Percentiles rank a stretch among this genome's conserved stretches.
Conservation (phyloP, 92 coral and sea anemone genomes). For the Phenganax stokvisi region DNA sequence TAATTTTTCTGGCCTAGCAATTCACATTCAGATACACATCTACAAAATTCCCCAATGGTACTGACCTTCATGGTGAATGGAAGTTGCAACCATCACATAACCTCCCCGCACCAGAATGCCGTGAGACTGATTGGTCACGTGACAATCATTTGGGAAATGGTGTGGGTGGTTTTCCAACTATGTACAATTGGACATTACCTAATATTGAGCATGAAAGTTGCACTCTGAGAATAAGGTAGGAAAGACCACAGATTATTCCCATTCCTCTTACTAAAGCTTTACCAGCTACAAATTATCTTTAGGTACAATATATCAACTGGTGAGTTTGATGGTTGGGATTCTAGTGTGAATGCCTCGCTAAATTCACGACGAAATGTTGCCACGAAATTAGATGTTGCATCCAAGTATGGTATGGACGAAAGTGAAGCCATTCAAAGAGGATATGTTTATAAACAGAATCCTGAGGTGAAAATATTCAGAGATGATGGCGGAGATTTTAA, state of each 20-base stretch:
- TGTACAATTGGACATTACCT: constrained; percentile 92
- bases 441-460: constrained; percentile 86
- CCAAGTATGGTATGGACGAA: constrained; percentile 56
- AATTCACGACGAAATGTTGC: constrained; percentile 44
- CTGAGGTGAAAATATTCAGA: constrained; percentile 70
- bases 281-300: background rate
- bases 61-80: constrained; percentile 60
- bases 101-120: constrained; percentile 82
- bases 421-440: constrained; percentile 70
- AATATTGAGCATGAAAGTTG: constrained; percentile 72
- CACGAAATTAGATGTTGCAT: constrained; percentile 62
- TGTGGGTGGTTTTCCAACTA: constrained; percentile 75
- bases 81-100: constrained; percentile 68
- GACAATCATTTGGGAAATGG: constrained; percentile 99
- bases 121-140: constrained; percentile 99
- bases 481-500: constrained; percentile 60
- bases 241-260: background rate
- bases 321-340: constrained; percentile 86
- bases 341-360: constrained; percentile 70
- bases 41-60: constrained; percentile 51
- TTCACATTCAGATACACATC: background rate
- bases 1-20: background rate
- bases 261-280: background rate
- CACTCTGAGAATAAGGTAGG: constrained; percentile 71
- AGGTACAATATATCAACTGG: constrained; percentile 98